These are phyloP conservation scores for Australoheros facetus DNA, from an alignment of 2,797 vertebrate species.

Conservation along the genomic window DNA sequence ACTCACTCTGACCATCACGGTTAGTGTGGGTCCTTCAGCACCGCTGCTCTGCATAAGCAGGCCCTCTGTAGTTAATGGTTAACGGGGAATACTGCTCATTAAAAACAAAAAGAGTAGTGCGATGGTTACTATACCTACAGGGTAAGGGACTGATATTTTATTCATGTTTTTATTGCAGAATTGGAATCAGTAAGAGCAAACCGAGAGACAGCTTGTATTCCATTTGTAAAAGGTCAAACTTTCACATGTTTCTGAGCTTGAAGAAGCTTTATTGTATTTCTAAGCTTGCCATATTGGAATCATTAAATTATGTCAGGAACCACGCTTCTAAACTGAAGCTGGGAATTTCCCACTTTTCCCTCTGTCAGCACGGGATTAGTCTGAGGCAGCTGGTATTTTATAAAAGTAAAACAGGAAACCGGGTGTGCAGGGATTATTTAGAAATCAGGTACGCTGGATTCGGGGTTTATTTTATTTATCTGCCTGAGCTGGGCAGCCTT, in stretches of 20 bases:
- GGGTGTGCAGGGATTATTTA: neutral
- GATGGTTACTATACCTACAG: neutral
- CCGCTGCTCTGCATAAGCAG: neutral
- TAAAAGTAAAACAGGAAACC: neutral
- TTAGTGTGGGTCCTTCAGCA: neutral
- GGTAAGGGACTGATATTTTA: neutral
- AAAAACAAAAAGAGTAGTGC: neutral
- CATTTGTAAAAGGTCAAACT: neutral
- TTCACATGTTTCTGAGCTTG: neutral
- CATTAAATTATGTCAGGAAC: neutral
- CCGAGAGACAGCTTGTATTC: too few relatives aligned
- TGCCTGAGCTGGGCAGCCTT: neutral
- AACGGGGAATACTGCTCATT: neutral
- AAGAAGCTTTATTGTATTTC: neutral
- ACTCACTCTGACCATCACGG: neutral
- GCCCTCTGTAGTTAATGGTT: neutral
- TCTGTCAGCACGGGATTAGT: neutral
- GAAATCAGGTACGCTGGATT: neutral
- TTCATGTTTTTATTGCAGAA: too few relatives aligned
- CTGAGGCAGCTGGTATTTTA: neutral
- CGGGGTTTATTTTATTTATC: neutral
- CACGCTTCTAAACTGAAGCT: neutral
- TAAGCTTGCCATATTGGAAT: neutral
- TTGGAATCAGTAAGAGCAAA: too few relatives aligned
- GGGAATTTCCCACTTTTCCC: conserved; percentile 4